These are phyloP conservation scores for Yponomeuta plumbellus DNA, from an alignment of 2,888 invertebrate species.

Conservation along the genomic window DNA sequence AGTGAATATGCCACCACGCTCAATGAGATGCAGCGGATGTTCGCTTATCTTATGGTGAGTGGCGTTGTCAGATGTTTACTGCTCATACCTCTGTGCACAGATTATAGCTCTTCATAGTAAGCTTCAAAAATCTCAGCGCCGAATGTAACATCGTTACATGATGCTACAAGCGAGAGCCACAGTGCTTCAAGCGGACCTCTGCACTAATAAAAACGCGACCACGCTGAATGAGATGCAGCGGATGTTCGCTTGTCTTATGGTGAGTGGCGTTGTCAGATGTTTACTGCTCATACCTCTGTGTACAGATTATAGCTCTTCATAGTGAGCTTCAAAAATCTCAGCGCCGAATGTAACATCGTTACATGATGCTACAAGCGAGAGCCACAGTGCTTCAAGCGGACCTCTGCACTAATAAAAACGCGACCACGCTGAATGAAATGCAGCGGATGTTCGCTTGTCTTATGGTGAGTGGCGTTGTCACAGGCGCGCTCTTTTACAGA, in stretches of 20 bases:
- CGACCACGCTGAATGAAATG: slow-evolving; percentile 88
- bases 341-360: slow-evolving; percentile 97
- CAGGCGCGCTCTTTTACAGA: no score
- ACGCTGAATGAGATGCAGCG: slow-evolving; percentile 92
- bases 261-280: slow-evolving; percentile 45
- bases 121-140: no score
- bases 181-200: slow-evolving; percentile 85
- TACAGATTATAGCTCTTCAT: no score
- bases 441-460: slow-evolving; percentile 97
- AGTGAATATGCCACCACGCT: slow-evolving; percentile 89
- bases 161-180: slow-evolving; percentile 94
- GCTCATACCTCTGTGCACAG: no score
- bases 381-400: slow-evolving; percentile 88
- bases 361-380: slow-evolving; percentile 97
- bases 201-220: slow-evolving; percentile 85
- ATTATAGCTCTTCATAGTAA: no score
- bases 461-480: slow-evolving; percentile 70
- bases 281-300: no score
- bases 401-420: slow-evolving; percentile 85
- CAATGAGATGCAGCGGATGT: slow-evolving; percentile 94
- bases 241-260: slow-evolving; percentile 95
- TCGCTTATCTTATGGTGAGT: slow-evolving; percentile 89
- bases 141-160: slow-evolving; percentile 98
- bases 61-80: no score
- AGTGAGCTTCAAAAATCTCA: slow-evolving; percentile 95